Evolutionary conservation across 2,113 vertebrate genomes (phyloP), one percentile per base, ranked within the genome.

Genomic region (Eupsittula cactorum): DNA sequence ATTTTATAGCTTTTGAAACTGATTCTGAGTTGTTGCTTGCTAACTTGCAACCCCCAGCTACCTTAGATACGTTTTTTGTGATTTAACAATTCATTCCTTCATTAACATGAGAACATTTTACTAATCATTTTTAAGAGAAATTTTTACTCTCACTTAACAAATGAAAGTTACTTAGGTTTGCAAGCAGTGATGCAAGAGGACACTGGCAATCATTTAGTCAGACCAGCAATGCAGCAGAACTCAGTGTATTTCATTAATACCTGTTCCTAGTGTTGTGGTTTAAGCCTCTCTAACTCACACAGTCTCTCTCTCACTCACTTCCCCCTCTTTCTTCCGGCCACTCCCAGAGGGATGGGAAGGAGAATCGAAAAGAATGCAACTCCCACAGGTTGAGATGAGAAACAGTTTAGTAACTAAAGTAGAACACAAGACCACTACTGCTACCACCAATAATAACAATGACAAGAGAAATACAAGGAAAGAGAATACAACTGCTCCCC

Each of bases 1-100:
- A 92, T 88, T 94, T 96, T 82, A 68, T 62, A 92, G 53, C 33
- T 92, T 62, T 57, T 50, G 70, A 96, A 95, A 96, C 70, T 95
- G 65, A 93, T 94, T 69, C 63, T 69, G 65, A 91, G 49, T 47
- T 93, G 57, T 88, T 90, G 70, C 39, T 74, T 62, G 5, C 90
- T 92, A 94, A 16, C 64, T 94, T 93, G 39, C 64, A 88, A 53
- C 28, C 52, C 55, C 13, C 65, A 88, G 44, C 67, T 87, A 84
- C 31, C 77, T 64, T 88, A 57, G 44, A 78, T 11, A 86, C 0
- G 21, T 70, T 91, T 97, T 71, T 74, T 89, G 25, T 60, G 37
- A 29, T 76, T 86, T 86, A 52, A 29, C 21, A 82, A 74, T 90
- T 93, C 42, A 70, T 91, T 97, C 24, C 75, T 84, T 97, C 28